Conservation (phyloP, 2,113 vertebrate species). For the Sinosuthora webbiana region DNA sequence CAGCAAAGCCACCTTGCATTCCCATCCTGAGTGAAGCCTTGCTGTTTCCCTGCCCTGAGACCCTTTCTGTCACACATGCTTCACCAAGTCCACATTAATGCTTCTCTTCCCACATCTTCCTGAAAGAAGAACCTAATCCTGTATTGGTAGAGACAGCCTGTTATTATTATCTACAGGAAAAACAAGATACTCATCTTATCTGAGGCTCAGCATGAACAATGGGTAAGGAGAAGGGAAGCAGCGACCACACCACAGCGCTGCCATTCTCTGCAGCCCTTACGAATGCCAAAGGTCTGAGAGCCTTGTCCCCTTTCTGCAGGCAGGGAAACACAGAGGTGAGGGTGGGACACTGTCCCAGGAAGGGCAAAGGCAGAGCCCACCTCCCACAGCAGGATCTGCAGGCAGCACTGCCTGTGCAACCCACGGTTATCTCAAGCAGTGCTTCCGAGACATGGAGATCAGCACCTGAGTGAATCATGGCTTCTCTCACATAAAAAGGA, state of each 20-base stretch:
- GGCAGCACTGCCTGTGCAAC: not conserved
- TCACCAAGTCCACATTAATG: not conserved
- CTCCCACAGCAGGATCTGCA: accelerated
- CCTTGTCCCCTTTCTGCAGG: not conserved
- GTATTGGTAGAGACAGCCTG: not conserved
- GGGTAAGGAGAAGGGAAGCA: not conserved
- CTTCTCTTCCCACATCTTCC: not conserved
- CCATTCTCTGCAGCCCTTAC: not conserved
- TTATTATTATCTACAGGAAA: slow-evolving; percentile 49
- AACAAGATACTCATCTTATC: slow-evolving; percentile 43
- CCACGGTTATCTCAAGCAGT: not conserved
- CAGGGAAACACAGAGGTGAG: not conserved
- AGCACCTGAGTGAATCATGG: not conserved
- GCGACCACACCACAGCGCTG: accelerated
- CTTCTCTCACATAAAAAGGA: not conserved
- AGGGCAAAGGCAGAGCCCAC: not conserved
- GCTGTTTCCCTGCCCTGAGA: not conserved
- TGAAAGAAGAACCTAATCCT: not conserved
- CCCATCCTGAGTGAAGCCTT: not conserved
- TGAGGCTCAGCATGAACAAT: not conserved
- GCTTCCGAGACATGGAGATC: accelerated
- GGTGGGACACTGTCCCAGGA: not conserved
- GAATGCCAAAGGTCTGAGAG: not conserved
- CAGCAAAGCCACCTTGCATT: not conserved
- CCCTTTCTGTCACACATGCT: not conserved